Base-by-base conservation (phyloP, 2,888 invertebrate genomes). In the Netelia melanura region DNA sequence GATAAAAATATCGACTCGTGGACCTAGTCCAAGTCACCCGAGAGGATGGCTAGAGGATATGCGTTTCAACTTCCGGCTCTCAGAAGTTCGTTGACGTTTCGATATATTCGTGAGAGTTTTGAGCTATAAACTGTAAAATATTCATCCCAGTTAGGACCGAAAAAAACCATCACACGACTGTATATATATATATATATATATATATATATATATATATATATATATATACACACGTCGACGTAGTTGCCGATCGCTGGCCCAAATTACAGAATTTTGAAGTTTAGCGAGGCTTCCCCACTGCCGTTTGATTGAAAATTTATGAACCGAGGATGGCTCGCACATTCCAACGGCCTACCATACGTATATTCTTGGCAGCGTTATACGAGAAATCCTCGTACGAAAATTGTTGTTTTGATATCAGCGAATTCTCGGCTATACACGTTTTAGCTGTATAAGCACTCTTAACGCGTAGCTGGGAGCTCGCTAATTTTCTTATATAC, bases 271-370 rank as follows among this genome's bases (percentile, higher is more conserved):
- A 61, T 77, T 68, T 77, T 48, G 21, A 68, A 77, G 77, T 58
- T 54, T 56, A 58, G 48, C 78, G 52, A 38, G 23, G 68, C 70
- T 62, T 5, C 5, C 62, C 70, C 70, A 70, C 14, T 52, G 78
- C 61, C 62, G 70, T 70, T 70, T 78, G 70, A 78, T 78, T 70
- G 78, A 70, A 78, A 78, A 78, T 78, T 78, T 78, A 78, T 38
- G 70, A 62, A 52, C 62, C 70, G 78, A 78, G 70, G 70, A 78
- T 78, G 61, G 61, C 62, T 70, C 70, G 30, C 61, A 68, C 68
- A 78, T 78, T 78, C 48, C 78, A 17, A 48, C 52, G 30, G 58
- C 14, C 17, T 75, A 64, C 71, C 44, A 23, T 61, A 48, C 8
- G 3, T 0, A 64, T 74, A 68, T 68, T 68, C 44, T 68, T 52